Percentiles rank a stretch among this genome's conserved stretches.
Evolutionary conservation across 2,113 vertebrate genomes (phyloP).

Genomic region (Pelvicachromis taeniatus): DNA sequence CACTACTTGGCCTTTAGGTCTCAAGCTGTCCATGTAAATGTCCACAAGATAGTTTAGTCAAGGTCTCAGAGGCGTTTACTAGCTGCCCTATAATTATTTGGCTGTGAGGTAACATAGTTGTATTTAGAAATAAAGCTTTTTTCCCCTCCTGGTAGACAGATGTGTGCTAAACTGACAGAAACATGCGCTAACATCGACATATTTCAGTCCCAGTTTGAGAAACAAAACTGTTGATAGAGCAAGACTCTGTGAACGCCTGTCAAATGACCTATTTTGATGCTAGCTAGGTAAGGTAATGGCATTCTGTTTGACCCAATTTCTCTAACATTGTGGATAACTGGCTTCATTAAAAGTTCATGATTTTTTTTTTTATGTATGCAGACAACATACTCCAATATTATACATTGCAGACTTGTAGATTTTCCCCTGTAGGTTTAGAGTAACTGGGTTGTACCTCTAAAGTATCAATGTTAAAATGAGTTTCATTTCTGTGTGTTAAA

Average conservation of each 20-base stretch:
- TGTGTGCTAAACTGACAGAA: neutral
- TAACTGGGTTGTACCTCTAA: neutral
- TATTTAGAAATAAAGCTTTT: neutral
- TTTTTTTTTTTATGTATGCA: neutral
- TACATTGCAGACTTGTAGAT: fast-evolving
- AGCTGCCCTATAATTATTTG: neutral
- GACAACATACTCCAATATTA: neutral
- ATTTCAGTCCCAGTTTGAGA: neutral
- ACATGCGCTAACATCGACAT: neutral
- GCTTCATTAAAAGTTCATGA: neutral
- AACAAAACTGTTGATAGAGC: neutral
- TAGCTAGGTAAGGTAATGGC: neutral
- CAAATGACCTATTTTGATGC: neutral
- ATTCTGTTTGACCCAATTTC: neutral
- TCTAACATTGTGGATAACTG: neutral
- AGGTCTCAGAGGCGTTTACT: neutral
- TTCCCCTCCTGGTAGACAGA: neutral
- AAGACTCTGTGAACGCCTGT: fast-evolving
- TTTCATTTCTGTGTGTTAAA: neutral
- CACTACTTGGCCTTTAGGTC: neutral
- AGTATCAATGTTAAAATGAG: neutral
- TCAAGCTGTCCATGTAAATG: neutral
- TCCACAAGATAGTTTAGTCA: neutral
- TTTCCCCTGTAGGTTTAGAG: neutral
- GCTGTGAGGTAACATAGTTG: neutral